Conservation (phyloP, 2,797 vertebrate genomes). For the Cyclopterus lumpus region DNA sequence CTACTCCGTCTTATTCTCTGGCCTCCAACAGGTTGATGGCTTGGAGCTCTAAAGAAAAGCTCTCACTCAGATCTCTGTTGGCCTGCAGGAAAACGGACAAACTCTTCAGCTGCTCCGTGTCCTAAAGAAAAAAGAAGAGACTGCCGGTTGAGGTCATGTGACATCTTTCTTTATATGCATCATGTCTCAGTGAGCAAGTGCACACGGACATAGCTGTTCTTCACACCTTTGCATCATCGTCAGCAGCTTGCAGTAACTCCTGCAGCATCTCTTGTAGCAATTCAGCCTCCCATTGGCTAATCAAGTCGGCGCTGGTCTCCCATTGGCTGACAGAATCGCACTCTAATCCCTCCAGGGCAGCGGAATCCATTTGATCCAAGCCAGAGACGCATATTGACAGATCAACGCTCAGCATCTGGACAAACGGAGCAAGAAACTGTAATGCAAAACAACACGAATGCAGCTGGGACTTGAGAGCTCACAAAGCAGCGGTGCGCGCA, state of each 20-base stretch:
- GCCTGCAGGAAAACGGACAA: slow-evolving; percentile 70
- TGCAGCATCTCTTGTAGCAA: slow-evolving; percentile 82
- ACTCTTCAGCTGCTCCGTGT: slow-evolving; percentile 56
- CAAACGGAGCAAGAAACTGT: not conserved
- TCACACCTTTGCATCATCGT: slow-evolving; percentile 49
- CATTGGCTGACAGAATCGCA: slow-evolving; percentile 56
- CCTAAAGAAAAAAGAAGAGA: slow-evolving; percentile 35
- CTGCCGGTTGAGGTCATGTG: not conserved
- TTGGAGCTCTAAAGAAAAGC: slow-evolving; percentile 70
- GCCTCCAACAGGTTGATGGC: slow-evolving; percentile 42
- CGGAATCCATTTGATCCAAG: slow-evolving; percentile 73
- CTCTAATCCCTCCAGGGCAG: slow-evolving; percentile 23
- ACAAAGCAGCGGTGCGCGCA: not conserved
- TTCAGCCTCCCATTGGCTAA: slow-evolving; percentile 82
- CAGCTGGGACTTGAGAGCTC: not conserved
- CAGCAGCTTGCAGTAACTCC: slow-evolving; percentile 66
- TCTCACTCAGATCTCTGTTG: slow-evolving; percentile 71
- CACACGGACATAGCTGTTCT: not conserved
- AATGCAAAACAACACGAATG: not conserved
- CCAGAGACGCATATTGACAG: slow-evolving; percentile 77
- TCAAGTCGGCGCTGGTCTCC: slow-evolving; percentile 56
- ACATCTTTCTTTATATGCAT: not conserved
- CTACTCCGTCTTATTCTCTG: slow-evolving; percentile 10
- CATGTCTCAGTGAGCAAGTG: not conserved
- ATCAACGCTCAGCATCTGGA: slow-evolving; percentile 79